phyloP scores from a whole-genome alignment of 1,140 invertebrate genomes.

The Sweltsa coloradensis region DNA sequence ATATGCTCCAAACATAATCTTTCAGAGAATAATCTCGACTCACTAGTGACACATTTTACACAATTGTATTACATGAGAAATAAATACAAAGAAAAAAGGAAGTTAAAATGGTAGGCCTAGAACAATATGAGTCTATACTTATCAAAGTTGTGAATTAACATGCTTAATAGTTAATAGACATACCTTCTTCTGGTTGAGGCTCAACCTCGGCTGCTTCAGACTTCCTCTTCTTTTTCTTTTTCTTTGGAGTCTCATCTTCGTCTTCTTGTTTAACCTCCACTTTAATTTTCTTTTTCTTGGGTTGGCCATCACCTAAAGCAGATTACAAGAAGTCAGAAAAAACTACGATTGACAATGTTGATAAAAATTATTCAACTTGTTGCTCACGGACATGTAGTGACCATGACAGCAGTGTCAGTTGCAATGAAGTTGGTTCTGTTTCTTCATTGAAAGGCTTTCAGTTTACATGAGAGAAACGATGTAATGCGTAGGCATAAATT shows the following conservation, averaged over 20 bases:
- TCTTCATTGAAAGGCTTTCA: slow-evolving; percentile 1
- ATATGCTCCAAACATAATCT: too few relatives aligned
- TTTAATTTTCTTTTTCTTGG: slow-evolving; percentile 21
- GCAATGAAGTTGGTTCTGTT: too few relatives aligned
- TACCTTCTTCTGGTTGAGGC: background rate
- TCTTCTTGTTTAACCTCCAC: slow-evolving; percentile 18
- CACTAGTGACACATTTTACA: too few relatives aligned
- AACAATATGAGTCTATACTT: background rate
- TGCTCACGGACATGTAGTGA: too few relatives aligned
- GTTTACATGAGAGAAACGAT: background rate
- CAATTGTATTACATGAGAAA: background rate
- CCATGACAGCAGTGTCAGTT: too few relatives aligned
- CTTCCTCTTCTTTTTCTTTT: slow-evolving; percentile 10
- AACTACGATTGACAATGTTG: slow-evolving; percentile 1
- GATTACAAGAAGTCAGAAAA: background rate
- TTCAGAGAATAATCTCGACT: too few relatives aligned
- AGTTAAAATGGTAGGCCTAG: background rate
- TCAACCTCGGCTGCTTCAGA: background rate
- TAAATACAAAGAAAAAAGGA: background rate
- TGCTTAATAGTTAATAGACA: background rate
- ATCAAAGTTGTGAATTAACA: background rate
- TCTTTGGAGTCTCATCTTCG: slow-evolving; percentile 11
- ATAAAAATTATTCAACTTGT: too few relatives aligned
- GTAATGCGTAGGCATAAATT: too few relatives aligned
- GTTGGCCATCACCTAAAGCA: slow-evolving; percentile 12